These are phyloP conservation scores for Leptodactylus fallax DNA, from an alignment of 2,797 vertebrate species.

Conservation along the genomic window DNA sequence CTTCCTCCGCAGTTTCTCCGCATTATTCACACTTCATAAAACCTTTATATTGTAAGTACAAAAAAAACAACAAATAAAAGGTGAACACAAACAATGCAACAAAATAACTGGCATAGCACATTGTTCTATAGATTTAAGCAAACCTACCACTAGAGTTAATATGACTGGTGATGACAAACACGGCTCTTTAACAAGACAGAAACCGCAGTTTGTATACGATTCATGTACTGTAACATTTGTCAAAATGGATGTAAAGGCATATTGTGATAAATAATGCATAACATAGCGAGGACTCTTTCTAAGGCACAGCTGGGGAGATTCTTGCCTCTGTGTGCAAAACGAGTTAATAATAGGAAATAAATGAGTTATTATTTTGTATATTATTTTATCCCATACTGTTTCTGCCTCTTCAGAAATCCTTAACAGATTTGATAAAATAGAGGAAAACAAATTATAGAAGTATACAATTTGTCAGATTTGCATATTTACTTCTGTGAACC, in stretches of 20 bases:
- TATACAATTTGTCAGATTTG: neutral
- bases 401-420: conserved; percentile 15
- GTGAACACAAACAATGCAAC: neutral
- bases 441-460: neutral
- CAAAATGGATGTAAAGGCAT: neutral
- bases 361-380: conserved; percentile 17
- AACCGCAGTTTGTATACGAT: neutral
- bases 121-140: neutral
- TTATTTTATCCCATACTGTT: neutral
- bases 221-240: conserved; percentile 20
- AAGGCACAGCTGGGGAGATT: neutral
- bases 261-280: conserved; percentile 31
- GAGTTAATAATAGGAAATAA: conserved; percentile 22
- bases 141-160: neutral
- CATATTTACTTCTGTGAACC: neutral
- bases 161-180: neutral
- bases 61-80: neutral
- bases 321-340: neutral
- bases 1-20: neutral
- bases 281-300: neutral
- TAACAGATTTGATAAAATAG: neutral
- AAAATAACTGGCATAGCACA: neutral
- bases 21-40: neutral
- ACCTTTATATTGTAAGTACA: neutral
- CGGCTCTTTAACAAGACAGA: neutral